Conservation (phyloP, 2,888 invertebrate species). For the Agriotes lineatus region DNA sequence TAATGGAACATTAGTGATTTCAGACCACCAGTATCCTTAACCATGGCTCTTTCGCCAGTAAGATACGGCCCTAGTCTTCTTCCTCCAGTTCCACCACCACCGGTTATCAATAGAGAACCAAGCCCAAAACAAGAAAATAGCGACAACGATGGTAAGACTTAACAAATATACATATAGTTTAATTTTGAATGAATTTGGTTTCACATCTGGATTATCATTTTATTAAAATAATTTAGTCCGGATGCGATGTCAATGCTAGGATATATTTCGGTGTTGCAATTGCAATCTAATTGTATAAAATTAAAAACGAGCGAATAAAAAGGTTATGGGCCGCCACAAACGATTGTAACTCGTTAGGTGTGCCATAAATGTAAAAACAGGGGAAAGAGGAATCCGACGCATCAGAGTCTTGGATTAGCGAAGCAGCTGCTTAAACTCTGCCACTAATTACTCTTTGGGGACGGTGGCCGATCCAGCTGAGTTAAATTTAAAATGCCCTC, state of each 20-base stretch:
- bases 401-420: conserved; percentile 27
- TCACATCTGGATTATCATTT: too few relatives aligned
- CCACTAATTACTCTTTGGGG: conserved; percentile 59
- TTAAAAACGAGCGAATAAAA: not conserved
- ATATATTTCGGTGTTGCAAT: too few relatives aligned
- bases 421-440: conserved; percentile 32
- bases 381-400: not conserved
- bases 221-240: too few relatives aligned
- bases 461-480: conserved; percentile 46
- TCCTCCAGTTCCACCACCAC: conserved; percentile 68
- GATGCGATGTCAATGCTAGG: too few relatives aligned
- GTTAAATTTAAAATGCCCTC: conserved; percentile 45
- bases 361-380: not conserved
- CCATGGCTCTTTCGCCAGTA: conserved; percentile 73
- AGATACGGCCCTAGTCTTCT: conserved; percentile 75
- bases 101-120: conserved; percentile 65
- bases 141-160: conserved; percentile 75
- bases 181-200: too few relatives aligned
- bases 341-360: not conserved
- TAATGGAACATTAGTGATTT: conserved; percentile 53
- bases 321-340: not conserved
- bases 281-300: too few relatives aligned
- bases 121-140: conserved; percentile 70
- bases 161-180: too few relatives aligned
- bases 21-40: conserved; percentile 85